A percentile compares a stretch with the other conserved stretches of the same genome.
Conservation (phyloP, 2,113 vertebrate genomes). For the Mormoops blainvillei region DNA sequence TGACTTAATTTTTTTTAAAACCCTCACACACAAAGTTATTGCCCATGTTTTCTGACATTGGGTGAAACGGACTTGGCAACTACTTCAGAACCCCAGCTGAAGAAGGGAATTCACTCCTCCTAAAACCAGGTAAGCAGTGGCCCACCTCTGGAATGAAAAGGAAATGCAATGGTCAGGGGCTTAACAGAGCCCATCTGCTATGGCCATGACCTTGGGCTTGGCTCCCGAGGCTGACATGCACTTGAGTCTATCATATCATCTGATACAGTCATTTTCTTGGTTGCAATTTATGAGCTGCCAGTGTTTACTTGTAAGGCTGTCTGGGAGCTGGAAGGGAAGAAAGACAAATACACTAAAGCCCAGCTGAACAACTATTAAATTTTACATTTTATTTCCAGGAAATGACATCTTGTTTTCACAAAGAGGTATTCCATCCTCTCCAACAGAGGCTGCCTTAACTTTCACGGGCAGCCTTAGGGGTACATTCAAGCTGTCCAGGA, state of each 20-base stretch:
- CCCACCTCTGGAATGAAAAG: not conserved
- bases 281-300: conserved; percentile 44
- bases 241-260: conserved; percentile 27
- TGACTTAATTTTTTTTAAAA: not conserved
- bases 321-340: conserved; percentile 42
- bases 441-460: not conserved
- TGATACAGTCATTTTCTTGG: not conserved
- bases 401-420: conserved; percentile 66
- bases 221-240: not conserved
- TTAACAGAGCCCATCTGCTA: not conserved
- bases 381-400: conserved; percentile 71
- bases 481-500: not conserved
- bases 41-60: not conserved
- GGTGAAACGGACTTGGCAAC: not conserved
- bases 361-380: conserved; percentile 33
- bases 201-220: not conserved
- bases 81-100: not conserved
- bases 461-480: not conserved
- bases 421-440: conserved; percentile 29
- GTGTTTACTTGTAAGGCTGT: conserved; percentile 56
- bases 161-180: not conserved
- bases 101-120: not conserved
- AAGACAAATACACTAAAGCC: conserved; percentile 56
- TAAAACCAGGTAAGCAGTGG: not conserved
- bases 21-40: not conserved